Evolutionary conservation across 2,888 invertebrate genomes (phyloP).

Genomic region (Priocnemis perturbator): DNA sequence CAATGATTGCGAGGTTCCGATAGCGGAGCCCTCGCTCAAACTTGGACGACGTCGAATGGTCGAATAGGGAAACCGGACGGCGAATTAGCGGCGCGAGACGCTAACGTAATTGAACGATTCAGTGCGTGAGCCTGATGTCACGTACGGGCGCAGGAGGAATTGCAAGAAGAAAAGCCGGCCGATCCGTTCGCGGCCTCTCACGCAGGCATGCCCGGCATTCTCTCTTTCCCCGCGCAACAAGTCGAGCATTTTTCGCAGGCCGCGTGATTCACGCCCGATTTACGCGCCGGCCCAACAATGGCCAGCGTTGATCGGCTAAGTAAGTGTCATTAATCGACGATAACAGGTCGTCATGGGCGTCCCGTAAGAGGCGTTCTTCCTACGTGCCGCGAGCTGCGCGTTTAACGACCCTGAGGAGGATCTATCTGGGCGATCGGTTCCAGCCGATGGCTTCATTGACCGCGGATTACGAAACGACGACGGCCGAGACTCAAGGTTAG

Average conservation of each 20-base stretch:
- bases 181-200: no score
- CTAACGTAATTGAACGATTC: no score
- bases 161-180: no score
- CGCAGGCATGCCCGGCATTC: no score
- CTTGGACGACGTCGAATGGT: no score
- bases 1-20: conserved; percentile 30
- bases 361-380: conserved; percentile 30
- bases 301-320: conserved; percentile 24
- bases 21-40: not conserved
- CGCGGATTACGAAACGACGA: conserved; percentile 3
- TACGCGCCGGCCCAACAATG: conserved; percentile 33
- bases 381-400: not conserved
- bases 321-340: conserved; percentile 36
- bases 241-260: not conserved
- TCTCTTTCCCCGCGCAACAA: no score
- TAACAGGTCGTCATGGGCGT: conserved; percentile 34
- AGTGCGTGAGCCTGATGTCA: no score
- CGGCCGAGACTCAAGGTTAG: conserved; percentile 5
- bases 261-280: conserved; percentile 20
- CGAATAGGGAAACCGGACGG: no score
- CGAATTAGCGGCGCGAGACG: no score
- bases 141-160: no score
- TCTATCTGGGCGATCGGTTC: conserved; percentile 37
- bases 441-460: conserved; percentile 22
- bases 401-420: conserved; percentile 33